phyloP scores from a whole-genome alignment of 2,888 invertebrate species.

The Xestobium rufovillosum region DNA sequence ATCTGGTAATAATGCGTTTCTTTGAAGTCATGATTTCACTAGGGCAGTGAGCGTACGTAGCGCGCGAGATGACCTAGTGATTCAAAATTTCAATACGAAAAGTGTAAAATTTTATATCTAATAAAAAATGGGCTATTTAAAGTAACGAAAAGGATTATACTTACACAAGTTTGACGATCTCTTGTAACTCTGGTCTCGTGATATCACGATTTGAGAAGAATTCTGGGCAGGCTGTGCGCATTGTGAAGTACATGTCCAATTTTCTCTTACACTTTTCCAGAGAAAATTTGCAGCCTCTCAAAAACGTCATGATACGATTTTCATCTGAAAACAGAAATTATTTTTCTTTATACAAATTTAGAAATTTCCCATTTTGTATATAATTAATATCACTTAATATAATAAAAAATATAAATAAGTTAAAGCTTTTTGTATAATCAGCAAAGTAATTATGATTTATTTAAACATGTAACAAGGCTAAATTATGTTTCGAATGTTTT shows the following conservation, averaged over 20 bases:
- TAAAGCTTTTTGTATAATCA: no score
- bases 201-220: slow-evolving; percentile 74
- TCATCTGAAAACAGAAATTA: slow-evolving; percentile 55
- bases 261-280: slow-evolving; percentile 79
- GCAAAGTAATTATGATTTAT: no score
- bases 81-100: no score
- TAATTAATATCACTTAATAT: background rate
- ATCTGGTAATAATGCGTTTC: no score
- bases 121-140: no score
- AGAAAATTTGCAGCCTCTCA: slow-evolving; percentile 80
- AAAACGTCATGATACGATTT: slow-evolving; percentile 68
- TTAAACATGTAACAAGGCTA: no score
- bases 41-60: no score
- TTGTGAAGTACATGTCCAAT: slow-evolving; percentile 82
- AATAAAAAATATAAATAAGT: no score
- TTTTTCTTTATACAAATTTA: background rate
- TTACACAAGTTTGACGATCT: slow-evolving; percentile 64
- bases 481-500: no score
- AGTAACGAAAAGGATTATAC: slow-evolving; percentile 30
- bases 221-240: slow-evolving; percentile 75
- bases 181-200: slow-evolving; percentile 61
- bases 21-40: no score
- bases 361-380: background rate
- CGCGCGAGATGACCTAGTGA: no score
- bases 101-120: no score